Base-by-base conservation (phyloP, 1,140 invertebrate species). In the Aphidius gifuensis region DNA sequence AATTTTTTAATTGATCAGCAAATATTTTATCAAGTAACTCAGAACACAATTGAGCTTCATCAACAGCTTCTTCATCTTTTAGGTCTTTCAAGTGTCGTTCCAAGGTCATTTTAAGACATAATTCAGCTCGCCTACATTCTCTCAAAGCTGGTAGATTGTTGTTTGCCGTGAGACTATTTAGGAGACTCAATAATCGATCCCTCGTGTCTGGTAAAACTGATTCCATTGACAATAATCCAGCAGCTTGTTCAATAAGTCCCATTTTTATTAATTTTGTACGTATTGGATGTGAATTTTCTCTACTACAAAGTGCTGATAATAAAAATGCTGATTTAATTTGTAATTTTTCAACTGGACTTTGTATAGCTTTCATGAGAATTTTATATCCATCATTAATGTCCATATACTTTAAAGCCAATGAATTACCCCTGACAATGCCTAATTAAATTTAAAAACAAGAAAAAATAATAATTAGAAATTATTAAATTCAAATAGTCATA, bases 281-380 rank as follows among this genome's bases (percentile, higher is more conserved):
- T 47, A 83, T 70, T 84, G 88, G 81, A 83, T 84, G 85, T 21
- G 82, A 78, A 50, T 83, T 79, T 43, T 87, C 79, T 62, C 83
- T 76, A 32, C 72, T 79, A 68, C 85, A 87, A 7, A 92, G 74
- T 55, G 83, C 79, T 4, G 77, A 77, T 9, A 91, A 73, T 43
- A 92, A 78, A 75, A 92, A 92, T 7, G 88, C 83, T 5, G 86
- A 84, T 76, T 91, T 91, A 2, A 86, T 85, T 68, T 85, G 81
- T 4, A 90, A 76, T 63, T 88, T 86, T 58, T 86, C 82, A 16
- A 87, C 75, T 1, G 83, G 69, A 44, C 80, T 82, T 65, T 85
- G 82, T 69, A 92, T 82, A 2, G 85, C 82, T 69, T 84, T 78
- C 48, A 87, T 74, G 6, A 92, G 70, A 16, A 84, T 74, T 2